Evolutionary conservation across 2,113 vertebrate species (phyloP), one percentile per base, ranked within the genome.

Genomic region (Scortum barcoo): DNA sequence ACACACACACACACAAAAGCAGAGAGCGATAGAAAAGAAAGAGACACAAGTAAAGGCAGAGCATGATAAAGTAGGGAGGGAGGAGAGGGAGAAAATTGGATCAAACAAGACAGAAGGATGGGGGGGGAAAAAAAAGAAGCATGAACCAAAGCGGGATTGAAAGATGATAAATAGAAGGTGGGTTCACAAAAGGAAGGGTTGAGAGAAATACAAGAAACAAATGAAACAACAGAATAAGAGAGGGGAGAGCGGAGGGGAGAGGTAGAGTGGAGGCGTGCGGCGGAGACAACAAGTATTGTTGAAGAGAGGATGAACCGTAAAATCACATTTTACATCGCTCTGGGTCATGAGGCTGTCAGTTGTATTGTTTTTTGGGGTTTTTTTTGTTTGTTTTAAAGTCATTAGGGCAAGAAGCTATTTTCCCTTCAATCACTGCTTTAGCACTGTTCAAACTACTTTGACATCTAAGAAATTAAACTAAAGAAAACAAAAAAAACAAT

Each of bases 241-340:
- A 58, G 3, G 42, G 16, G 19, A 24, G 11, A 46, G 20, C 7
- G 48, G 10, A 20, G 20, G 20, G 9, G 30, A 16, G 30, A 9
- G 16, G 36, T 56, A 19, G 46, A 26, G 60, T 14, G 61, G 14
- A 67, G 53, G 66, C 28, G 7, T 46, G 28, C 68, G 57, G 44
- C n/a, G 17, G 60, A 82, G 61, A 77, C 69, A 72, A 16, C 7
- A 60, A 58, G 65, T 69, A 72, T 78, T 81, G 75, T 70, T 90
- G 20, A 77, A 50, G 82, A 77, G 72, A 87, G 67, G 56, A 58
- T 8, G 19, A 57, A 67, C 56, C 60, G 38, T 81, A 76, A 90
- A 86, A 88, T 86, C 57, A 22, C 69, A 87, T 91, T 82, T 36
- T 36, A 36, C 33, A 36, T 51, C 33, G 16, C 30, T 57, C 2